phyloP scores from a whole-genome alignment of 2,888 invertebrate genomes.

The Dendrolimus pini region DNA sequence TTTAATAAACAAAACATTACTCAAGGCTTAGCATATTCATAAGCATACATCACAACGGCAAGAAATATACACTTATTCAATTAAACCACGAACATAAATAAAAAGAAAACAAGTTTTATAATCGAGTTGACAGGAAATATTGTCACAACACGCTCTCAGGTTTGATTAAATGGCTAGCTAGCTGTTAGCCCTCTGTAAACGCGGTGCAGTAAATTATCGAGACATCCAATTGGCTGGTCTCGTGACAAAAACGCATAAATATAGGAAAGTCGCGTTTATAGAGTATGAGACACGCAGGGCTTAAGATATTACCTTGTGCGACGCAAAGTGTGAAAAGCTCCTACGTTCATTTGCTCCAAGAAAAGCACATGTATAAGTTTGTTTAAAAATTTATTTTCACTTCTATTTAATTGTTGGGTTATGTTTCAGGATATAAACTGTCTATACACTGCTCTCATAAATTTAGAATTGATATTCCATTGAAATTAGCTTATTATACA shows the following conservation, averaged over 20 bases:
- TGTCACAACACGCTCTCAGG: constrained; percentile 47
- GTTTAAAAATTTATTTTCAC: too few relatives aligned
- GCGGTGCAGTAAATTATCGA: constrained; percentile 65
- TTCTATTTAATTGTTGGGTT: too few relatives aligned
- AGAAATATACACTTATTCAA: constrained; percentile 20
- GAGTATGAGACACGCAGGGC: constrained; percentile 51
- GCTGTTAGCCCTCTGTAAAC: constrained; percentile 30
- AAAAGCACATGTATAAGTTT: too few relatives aligned
- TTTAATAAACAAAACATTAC: not conserved
- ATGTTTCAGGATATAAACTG: too few relatives aligned
- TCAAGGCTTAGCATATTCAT: not conserved
- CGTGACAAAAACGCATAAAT: constrained; percentile 70
- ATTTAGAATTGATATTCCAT: too few relatives aligned
- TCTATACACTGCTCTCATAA: too few relatives aligned
- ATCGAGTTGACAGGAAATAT: constrained; percentile 31
- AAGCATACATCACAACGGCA: not conserved
- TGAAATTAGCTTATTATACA: too few relatives aligned
- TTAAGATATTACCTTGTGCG: constrained; percentile 41
- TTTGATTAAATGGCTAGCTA: constrained; percentile 43
- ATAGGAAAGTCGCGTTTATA: constrained; percentile 45
- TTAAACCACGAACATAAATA: constrained; percentile 39
- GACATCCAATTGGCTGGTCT: constrained; percentile 65
- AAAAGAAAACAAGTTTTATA: constrained; percentile 24
- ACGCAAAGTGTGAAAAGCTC: constrained; percentile 21
- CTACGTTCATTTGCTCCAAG: not conserved